Percentiles rank a stretch among this genome's conserved stretches.
Conservation (phyloP, 2,888 invertebrate species). For the Drosophila suboccidentalis region DNA sequence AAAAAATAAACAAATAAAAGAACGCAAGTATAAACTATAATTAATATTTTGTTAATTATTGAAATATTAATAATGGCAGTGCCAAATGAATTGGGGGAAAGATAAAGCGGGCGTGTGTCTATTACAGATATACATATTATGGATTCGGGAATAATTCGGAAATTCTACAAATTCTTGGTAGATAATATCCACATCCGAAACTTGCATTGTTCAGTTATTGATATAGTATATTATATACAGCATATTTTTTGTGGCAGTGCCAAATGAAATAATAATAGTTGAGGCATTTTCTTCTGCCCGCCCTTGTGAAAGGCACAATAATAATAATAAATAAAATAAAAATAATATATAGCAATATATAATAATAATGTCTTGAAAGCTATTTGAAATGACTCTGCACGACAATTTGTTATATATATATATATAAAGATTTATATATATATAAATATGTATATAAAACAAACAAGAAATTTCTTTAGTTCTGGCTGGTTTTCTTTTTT, state of each 20-base stretch:
- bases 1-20: slow-evolving; percentile 38
- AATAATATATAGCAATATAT: slow-evolving; percentile 37
- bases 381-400: slow-evolving; percentile 59
- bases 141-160: slow-evolving; percentile 9
- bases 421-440: slow-evolving; percentile 9
- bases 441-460: slow-evolving; percentile 15
- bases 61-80: slow-evolving; percentile 44
- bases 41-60: slow-evolving; percentile 29
- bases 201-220: background rate
- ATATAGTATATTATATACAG: slow-evolving; percentile 5
- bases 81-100: slow-evolving; percentile 47
- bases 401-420: slow-evolving; percentile 28
- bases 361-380: slow-evolving; percentile 55
- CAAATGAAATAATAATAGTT: slow-evolving; percentile 45
- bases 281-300: slow-evolving; percentile 27
- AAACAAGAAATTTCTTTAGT: slow-evolving; percentile 27
- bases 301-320: slow-evolving; percentile 53
- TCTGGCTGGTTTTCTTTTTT: slow-evolving; percentile 15
- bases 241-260: slow-evolving; percentile 45
- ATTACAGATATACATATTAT: slow-evolving; percentile 8
- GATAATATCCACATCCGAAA: background rate
- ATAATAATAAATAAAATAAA: slow-evolving; percentile 40
- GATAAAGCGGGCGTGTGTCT: slow-evolving; percentile 32
- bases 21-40: slow-evolving; percentile 28
- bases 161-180: background rate